These are phyloP conservation scores for Penaeus monodon DNA, from an alignment of 2,888 invertebrate species.

Conservation along the genomic window DNA sequence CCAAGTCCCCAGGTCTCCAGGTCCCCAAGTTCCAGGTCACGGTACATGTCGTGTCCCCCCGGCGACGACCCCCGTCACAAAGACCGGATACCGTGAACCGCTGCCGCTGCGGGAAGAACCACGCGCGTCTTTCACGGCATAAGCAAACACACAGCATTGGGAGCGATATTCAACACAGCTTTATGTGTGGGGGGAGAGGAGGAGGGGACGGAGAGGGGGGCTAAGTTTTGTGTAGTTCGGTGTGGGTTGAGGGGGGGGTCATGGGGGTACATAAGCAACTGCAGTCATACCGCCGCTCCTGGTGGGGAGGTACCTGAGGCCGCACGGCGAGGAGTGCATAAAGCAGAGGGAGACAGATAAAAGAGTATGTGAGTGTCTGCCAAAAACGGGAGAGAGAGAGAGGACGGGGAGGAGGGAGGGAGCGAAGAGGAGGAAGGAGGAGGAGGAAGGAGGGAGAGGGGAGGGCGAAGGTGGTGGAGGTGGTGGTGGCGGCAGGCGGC, in stretches of 20 bases:
- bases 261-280: constrained; percentile 4
- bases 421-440: constrained; percentile 1
- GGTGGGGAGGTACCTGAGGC: constrained; percentile 20
- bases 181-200: constrained; percentile 8
- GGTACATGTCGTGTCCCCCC: too few relatives aligned
- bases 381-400: constrained; percentile 36
- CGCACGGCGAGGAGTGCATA: constrained; percentile 22
- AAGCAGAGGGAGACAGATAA: constrained; percentile 41
- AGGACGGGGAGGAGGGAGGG: constrained; percentile 29
- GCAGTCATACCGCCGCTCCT: constrained; percentile 9
- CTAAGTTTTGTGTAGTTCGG: constrained; percentile 2
- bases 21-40: too few relatives aligned
- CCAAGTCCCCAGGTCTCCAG: too few relatives aligned
- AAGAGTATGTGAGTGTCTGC: constrained; percentile 26
- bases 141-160: background rate
- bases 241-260: background rate
- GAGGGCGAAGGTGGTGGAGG: constrained; percentile 15
- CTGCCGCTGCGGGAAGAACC: constrained; percentile 25
- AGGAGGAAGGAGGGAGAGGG: background rate
- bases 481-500: constrained; percentile 17
- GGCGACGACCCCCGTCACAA: too few relatives aligned
- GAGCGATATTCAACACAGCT: background rate
- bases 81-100: constrained; percentile 10
- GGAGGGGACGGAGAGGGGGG: constrained; percentile 15
- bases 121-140: constrained; percentile 25